Evolutionary conservation across 2,797 vertebrate genomes (phyloP), one percentile per base, ranked within the genome.

Genomic region (Apodemus agrarius): DNA sequence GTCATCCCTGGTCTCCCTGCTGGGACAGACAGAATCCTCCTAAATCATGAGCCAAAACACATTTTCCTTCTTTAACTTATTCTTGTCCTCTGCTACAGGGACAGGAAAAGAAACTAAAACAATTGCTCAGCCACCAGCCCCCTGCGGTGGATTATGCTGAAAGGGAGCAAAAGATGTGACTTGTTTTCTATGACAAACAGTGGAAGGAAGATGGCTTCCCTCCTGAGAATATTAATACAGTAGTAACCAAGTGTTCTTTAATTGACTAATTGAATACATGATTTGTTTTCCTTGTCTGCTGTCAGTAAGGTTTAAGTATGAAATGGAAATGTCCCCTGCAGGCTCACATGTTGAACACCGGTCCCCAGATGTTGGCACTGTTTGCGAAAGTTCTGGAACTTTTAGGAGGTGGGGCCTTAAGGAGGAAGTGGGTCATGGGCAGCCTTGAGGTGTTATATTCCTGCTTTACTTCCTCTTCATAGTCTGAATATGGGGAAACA

Each of bases 111-210:
- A 49, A 16, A 49, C 63, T n/a, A 16, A 52, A 21, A n/a, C 63
- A 52, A 26, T 49, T 29, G 22, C 7, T 49, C 2, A 7, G 29
- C 12, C 1, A 6, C 9, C 40, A 11, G 1, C 10, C 13, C 11
- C n/a, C 54, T 81, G 54, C 13, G n/a, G 12, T 59, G 57, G 83
- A 31, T 54, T 52, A 10, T 12, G 72, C 37, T 16, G 76, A 69
- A 1, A 22, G 16, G 54, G 43, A 84, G n/a, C 7, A 67, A 49
- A 78, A 22, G 3, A 13, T n/a, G 34, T 12, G 22, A 29, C 43
- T 61, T 22, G 81, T 89, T 89, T 89, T 67, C 54, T 22, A 34
- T 19, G 69, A 78, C 67, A 74, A 91, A 94, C 17, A 49, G 17
- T n/a, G 17, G 22, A 67, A 81, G 13, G 10, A 46, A 94, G 54